These are phyloP conservation scores for Menidia beryllina DNA, from an alignment of 2,113 vertebrate species.

Conservation along the genomic window DNA sequence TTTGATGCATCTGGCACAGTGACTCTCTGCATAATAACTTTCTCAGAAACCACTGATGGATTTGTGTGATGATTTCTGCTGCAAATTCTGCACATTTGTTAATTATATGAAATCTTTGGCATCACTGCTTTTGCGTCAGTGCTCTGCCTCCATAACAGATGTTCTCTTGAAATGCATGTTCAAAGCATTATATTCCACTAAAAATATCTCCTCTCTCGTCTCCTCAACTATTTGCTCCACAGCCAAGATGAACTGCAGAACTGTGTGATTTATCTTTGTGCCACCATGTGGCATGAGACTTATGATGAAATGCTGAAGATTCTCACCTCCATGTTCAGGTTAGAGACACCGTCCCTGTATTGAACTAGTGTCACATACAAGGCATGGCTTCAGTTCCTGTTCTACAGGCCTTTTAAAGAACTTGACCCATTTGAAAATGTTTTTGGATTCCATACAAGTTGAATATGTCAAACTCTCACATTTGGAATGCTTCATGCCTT, in stretches of 20 bases:
- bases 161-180: constrained; percentile 6
- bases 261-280: constrained; percentile 84
- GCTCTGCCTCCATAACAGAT: background rate
- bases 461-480: background rate
- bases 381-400: background rate
- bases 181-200: background rate
- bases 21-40: background rate
- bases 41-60: background rate
- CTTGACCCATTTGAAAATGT: background rate
- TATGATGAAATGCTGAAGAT: constrained; percentile 87
- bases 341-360: constrained; percentile 10
- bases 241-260: constrained; percentile 72
- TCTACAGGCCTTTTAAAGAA: background rate
- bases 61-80: background rate
- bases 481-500: no score
- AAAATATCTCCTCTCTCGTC: background rate
- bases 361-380: background rate
- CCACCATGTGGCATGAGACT: constrained; percentile 88
- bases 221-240: constrained; percentile 14
- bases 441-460: background rate
- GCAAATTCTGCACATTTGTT: background rate
- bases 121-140: background rate
- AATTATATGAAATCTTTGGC: background rate
- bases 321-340: constrained; percentile 86
- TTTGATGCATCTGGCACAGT: background rate